Percentiles rank a stretch among this genome's conserved stretches.
phyloP scores from a whole-genome alignment of 2,113 vertebrate species.

The Platysteira castanea region DNA sequence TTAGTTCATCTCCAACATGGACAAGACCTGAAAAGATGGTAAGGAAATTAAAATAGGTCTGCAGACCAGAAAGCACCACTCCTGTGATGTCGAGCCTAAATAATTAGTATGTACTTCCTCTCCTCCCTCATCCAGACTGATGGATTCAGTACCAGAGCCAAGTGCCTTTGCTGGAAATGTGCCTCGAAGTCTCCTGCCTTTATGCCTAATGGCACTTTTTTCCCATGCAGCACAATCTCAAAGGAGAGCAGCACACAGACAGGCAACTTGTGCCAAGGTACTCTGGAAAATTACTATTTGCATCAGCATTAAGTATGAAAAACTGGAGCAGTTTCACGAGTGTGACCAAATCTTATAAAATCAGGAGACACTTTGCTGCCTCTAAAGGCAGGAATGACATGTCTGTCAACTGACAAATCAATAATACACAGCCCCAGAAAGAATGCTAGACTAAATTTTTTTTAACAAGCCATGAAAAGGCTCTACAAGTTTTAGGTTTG shows the following conservation, averaged over 20 bases:
- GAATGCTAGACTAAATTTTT: not conserved
- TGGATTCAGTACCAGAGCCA: not conserved
- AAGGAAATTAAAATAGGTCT: not conserved
- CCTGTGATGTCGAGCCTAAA: not conserved
- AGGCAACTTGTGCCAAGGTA: not conserved
- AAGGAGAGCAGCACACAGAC: not conserved
- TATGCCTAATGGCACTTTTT: not conserved
- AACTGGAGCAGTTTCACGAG: not conserved
- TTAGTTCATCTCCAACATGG: constrained; percentile 91
- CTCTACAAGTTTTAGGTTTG: not conserved
- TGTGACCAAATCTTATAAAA: not conserved
- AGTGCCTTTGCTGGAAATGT: not conserved
- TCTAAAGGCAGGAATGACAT: not conserved
- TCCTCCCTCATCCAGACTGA: not conserved
- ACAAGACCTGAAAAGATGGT: constrained; percentile 83
- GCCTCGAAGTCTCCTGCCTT: not conserved
- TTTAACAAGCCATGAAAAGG: not conserved
- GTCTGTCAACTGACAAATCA: not conserved
- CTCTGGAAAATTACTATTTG: not conserved
- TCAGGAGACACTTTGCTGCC: accelerated
- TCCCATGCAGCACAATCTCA: not conserved
- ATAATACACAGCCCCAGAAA: not conserved
- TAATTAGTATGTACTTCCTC: not conserved
- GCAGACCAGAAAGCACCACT: not conserved
- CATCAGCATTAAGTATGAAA: not conserved